Conservation (phyloP, 2,888 invertebrate species). For the Mythimna impura region DNA sequence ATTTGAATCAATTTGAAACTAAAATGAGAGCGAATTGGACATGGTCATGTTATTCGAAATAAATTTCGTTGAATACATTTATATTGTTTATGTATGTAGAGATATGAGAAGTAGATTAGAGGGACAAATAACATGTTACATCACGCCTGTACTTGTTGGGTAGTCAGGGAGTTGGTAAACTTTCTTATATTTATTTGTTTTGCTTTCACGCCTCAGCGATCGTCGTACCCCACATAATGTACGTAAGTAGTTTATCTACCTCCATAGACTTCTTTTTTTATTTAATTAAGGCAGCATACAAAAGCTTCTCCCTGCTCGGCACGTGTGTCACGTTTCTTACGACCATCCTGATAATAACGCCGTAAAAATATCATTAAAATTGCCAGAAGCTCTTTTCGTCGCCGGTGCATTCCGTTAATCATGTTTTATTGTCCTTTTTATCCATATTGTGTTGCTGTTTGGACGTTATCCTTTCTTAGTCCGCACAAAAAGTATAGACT, state of each 20-base stretch:
- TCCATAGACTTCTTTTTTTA: not conserved
- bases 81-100: slow-evolving; percentile 13
- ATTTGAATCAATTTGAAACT: slow-evolving; percentile 49
- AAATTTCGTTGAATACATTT: slow-evolving; percentile 12
- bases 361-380: not conserved
- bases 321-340: not conserved
- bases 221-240: not conserved
- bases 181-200: not conserved
- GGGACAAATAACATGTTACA: slow-evolving; percentile 1
- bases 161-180: not conserved
- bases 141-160: slow-evolving; percentile 3
- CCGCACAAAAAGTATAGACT: not conserved
- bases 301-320: not conserved
- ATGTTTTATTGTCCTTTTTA: not conserved
- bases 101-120: not conserved
- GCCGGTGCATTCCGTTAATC: slow-evolving; percentile 12
- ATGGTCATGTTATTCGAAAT: slow-evolving; percentile 16
- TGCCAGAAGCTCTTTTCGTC: not conserved
- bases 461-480: slow-evolving; percentile 6
- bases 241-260: not conserved
- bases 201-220: not conserved
- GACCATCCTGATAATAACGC: not conserved
- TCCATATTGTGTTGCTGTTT: not conserved
- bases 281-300: not conserved
- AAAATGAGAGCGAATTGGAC: slow-evolving; percentile 35